A percentile compares a stretch with the other conserved stretches of the same genome.
Conservation (phyloP, 2,888 invertebrate genomes). For the Troides oblongomaculatus region DNA sequence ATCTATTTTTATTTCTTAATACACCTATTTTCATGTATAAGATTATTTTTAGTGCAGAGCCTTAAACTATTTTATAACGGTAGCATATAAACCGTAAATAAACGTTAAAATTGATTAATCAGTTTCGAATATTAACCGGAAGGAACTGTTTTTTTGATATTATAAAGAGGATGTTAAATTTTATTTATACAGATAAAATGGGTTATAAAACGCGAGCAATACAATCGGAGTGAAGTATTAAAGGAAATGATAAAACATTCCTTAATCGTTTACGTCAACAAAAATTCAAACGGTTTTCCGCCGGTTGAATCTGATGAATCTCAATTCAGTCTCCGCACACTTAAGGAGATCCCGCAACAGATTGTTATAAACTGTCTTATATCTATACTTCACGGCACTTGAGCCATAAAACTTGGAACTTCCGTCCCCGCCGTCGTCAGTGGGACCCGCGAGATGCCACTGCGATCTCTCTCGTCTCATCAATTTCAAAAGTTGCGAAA, state of each 20-base stretch:
- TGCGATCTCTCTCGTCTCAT: slow-evolving; percentile 49
- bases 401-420: slow-evolving; percentile 51
- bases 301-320: slow-evolving; percentile 34
- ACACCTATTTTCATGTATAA: too few species aligned
- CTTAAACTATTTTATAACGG: too few species aligned
- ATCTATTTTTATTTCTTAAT: too few species aligned
- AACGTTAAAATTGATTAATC: too few species aligned
- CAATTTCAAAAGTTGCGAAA: slow-evolving; percentile 50
- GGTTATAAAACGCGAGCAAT: too few species aligned
- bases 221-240: too few species aligned
- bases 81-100: too few species aligned
- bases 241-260: neutral
- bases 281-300: slow-evolving; percentile 2
- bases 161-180: too few species aligned
- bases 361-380: slow-evolving; percentile 41
- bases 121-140: too few species aligned
- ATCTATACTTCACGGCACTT: slow-evolving; percentile 41
- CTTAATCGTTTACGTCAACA: neutral
- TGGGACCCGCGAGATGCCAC: slow-evolving; percentile 44
- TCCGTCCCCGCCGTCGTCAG: slow-evolving; percentile 40
- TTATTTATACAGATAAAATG: too few species aligned
- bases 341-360: slow-evolving; percentile 41
- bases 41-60: too few species aligned
- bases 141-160: too few species aligned
- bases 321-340: slow-evolving; percentile 34